Evolutionary conservation across 2,113 vertebrate species (phyloP).

Genomic region (Elaphurus davidianus): DNA sequence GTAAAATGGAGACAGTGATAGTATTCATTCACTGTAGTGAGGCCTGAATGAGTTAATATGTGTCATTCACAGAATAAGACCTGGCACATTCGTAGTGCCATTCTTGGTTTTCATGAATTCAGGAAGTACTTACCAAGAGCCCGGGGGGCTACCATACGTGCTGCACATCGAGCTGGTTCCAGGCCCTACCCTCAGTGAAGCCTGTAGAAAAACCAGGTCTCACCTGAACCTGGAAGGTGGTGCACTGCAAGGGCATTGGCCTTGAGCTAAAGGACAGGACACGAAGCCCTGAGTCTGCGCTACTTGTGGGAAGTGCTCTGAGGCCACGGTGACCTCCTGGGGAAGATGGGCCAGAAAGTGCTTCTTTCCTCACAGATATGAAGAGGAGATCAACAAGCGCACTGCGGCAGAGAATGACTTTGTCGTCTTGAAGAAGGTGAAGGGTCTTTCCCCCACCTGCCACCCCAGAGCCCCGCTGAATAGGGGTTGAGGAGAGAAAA

Average conservation of each 20-base stretch:
- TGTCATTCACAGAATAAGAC: not conserved
- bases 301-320: not conserved
- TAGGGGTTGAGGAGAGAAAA: not conserved
- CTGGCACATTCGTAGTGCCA: not conserved
- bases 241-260: no score
- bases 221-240: no score
- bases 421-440: slow-evolving; percentile 89
- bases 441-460: not conserved
- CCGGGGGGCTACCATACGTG: not conserved
- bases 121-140: not conserved
- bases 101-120: not conserved
- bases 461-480: no score
- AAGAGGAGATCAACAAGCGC: slow-evolving; percentile 90
- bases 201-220: not conserved
- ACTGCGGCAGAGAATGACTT: slow-evolving; percentile 87
- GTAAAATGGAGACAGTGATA: not conserved
- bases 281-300: not conserved
- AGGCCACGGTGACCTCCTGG: not conserved
- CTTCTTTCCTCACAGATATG: slow-evolving; percentile 80
- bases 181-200: not conserved
- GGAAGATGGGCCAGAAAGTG: not conserved
- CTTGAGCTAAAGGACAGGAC: not conserved
- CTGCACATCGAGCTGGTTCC: no score
- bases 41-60: not conserved
- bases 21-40: not conserved